Percentiles rank a stretch among this genome's conserved stretches.
Evolutionary conservation across 2,797 vertebrate species (phyloP).

Genomic region (Diglossa cyanea): DNA sequence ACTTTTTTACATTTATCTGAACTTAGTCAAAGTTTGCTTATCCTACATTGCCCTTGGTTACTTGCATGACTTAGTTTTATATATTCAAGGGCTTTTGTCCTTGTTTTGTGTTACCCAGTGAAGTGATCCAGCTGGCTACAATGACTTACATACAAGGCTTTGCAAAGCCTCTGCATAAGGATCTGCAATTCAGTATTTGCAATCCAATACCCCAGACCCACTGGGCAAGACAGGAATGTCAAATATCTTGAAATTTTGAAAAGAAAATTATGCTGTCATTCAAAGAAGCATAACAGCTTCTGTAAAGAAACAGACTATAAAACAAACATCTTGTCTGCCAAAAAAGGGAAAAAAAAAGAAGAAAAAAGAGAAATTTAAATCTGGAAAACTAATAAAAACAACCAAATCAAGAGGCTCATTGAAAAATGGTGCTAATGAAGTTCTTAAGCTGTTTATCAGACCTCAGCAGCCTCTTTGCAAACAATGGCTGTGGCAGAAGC

Average conservation of each 20-base stretch:
- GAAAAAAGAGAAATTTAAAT: background rate
- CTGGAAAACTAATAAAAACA: background rate
- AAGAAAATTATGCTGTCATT: background rate
- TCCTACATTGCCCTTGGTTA: slow-evolving; percentile 28
- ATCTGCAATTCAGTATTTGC: background rate
- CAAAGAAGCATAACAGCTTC: background rate
- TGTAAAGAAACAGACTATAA: background rate
- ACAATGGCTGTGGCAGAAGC: slow-evolving; percentile 1
- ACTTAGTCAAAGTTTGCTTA: slow-evolving; percentile 17
- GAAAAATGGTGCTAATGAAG: background rate
- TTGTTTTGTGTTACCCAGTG: background rate
- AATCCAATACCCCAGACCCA: background rate
- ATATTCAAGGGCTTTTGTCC: background rate
- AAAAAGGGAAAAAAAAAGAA: background rate
- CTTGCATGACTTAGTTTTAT: background rate
- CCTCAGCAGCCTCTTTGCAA: slow-evolving; percentile 21
- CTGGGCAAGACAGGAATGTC: background rate
- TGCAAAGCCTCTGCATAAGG: background rate
- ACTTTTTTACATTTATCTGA: slow-evolving; percentile 1
- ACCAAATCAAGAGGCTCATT: background rate
- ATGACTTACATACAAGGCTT: background rate
- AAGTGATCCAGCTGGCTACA: background rate
- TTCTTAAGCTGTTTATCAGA: slow-evolving; percentile 52
- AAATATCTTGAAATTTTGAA: background rate
- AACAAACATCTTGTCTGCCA: background rate